A percentile compares a stretch with the other conserved stretches of the same genome.
Conservation (phyloP, 2,888 invertebrate species). For the Apamea sordens region DNA sequence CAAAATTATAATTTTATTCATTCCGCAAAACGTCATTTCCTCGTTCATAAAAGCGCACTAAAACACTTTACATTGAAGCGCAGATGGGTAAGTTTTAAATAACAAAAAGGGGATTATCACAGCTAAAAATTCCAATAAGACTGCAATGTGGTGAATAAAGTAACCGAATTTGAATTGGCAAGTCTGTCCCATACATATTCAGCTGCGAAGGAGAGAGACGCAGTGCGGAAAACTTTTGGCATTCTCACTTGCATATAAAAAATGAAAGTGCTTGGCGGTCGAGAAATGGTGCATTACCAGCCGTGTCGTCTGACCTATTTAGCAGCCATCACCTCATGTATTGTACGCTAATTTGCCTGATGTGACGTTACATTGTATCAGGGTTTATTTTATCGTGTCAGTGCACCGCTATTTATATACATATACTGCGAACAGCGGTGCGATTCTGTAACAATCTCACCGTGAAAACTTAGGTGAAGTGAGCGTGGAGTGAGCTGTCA, state of each 20-base stretch:
- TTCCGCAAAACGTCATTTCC: slow-evolving; percentile 26
- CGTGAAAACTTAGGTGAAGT: too few relatives aligned
- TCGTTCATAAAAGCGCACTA: slow-evolving; percentile 40
- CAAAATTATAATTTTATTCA: slow-evolving; percentile 30
- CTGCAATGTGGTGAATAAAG: slow-evolving; percentile 81
- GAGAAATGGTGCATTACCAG: slow-evolving; percentile 80
- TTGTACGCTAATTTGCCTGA: slow-evolving; percentile 30
- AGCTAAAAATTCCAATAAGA: slow-evolving; percentile 77
- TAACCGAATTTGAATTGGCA: slow-evolving; percentile 87
- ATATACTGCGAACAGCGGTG: not conserved
- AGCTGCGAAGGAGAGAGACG: slow-evolving; percentile 80
- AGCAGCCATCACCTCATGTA: slow-evolving; percentile 34
- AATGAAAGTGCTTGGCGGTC: slow-evolving; percentile 83
- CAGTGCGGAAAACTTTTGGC: slow-evolving; percentile 90
- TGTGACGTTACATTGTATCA: slow-evolving; percentile 20
- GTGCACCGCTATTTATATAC: not conserved
- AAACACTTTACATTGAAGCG: slow-evolving; percentile 33
- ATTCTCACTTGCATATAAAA: slow-evolving; percentile 89
- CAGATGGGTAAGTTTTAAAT: slow-evolving; percentile 58
- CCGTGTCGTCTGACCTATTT: slow-evolving; percentile 63
- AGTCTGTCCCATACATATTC: slow-evolving; percentile 87
- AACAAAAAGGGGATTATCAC: slow-evolving; percentile 63
- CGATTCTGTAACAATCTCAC: too few relatives aligned
- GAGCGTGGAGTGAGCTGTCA: too few relatives aligned
- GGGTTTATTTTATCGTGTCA: slow-evolving; percentile 24